A percentile compares a stretch with the other conserved stretches of the same genome.
phyloP scores from a whole-genome alignment of 2,888 invertebrate genomes.

The Trichopoda pennipes region DNA sequence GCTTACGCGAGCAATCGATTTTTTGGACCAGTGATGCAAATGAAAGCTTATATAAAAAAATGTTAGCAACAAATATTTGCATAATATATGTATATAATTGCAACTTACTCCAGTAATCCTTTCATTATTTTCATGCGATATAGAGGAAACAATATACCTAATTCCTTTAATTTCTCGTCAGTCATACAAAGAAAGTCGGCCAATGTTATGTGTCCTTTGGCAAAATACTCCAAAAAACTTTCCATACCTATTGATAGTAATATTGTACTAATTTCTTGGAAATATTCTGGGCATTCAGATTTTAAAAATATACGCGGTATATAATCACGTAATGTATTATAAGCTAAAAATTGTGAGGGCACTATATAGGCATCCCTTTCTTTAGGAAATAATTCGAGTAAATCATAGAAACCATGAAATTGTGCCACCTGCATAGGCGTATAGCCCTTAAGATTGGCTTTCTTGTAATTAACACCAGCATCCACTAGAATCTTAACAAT shows the following conservation, averaged over 20 bases:
- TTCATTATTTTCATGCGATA: slow-evolving; percentile 77
- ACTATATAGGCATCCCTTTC: slow-evolving; percentile 72
- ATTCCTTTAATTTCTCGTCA: slow-evolving; percentile 73
- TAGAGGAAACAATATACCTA: slow-evolving; percentile 77
- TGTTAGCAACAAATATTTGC: not conserved
- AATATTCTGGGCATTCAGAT: slow-evolving; percentile 79
- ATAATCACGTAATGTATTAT: slow-evolving; percentile 76
- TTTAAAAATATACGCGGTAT: slow-evolving; percentile 79
- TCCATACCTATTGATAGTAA: slow-evolving; percentile 74
- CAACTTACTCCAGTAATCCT: slow-evolving; percentile 78
- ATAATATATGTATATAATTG: not conserved
- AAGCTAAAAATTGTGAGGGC: slow-evolving; percentile 76
- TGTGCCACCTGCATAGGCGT: slow-evolving; percentile 78
- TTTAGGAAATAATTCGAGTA: slow-evolving; percentile 76
- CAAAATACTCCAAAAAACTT: slow-evolving; percentile 74
- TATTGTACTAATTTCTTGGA: slow-evolving; percentile 78
- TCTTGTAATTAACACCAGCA: slow-evolving; percentile 74
- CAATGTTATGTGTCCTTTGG: slow-evolving; percentile 74
- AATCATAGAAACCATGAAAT: slow-evolving; percentile 78
- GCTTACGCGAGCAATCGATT: slow-evolving; percentile 75
- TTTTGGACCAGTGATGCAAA: slow-evolving; percentile 78
- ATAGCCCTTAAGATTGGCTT: slow-evolving; percentile 77
- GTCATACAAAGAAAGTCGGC: slow-evolving; percentile 77
- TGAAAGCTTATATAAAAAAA: slow-evolving; percentile 75
- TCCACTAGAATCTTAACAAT: slow-evolving; percentile 77